Evolutionary conservation across 2,113 vertebrate species (phyloP).

Genomic region (Cettia cetti): DNA sequence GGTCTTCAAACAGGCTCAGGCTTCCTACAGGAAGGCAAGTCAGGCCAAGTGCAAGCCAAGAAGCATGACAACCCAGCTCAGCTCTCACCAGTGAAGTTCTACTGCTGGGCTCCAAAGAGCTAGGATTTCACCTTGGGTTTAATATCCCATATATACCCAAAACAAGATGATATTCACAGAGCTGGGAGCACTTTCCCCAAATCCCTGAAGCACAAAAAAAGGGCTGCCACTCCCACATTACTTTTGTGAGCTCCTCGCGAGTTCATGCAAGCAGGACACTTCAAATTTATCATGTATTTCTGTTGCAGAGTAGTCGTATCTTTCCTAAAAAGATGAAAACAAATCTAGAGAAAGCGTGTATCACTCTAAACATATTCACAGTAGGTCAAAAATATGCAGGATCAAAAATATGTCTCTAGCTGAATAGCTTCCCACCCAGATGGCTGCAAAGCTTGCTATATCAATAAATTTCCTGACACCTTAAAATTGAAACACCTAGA

Average conservation of each 20-base stretch:
- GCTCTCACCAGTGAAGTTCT: accelerated
- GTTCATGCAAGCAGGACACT: background rate
- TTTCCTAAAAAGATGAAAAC: background rate
- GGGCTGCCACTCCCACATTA: background rate
- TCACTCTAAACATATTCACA: background rate
- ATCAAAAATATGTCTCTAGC: background rate
- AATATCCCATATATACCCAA: background rate
- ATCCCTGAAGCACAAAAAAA: background rate
- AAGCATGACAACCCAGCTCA: accelerated
- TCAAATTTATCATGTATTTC: background rate
- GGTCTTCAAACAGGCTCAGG: background rate
- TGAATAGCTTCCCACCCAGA: background rate
- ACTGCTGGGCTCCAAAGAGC: accelerated
- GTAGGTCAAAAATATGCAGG: background rate
- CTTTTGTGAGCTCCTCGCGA: background rate
- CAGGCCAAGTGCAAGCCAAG: accelerated
- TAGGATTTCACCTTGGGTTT: background rate
- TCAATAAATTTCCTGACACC: background rate
- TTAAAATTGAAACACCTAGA: background rate
- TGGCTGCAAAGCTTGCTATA: background rate
- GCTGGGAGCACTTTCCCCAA: background rate
- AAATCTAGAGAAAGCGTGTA: background rate
- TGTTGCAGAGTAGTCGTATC: background rate
- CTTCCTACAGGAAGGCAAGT: background rate
- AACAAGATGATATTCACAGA: background rate